Percentiles rank a stretch among this genome's conserved stretches.
Conservation (phyloP, 2,888 invertebrate species). For the Parochlus steinenii region DNA sequence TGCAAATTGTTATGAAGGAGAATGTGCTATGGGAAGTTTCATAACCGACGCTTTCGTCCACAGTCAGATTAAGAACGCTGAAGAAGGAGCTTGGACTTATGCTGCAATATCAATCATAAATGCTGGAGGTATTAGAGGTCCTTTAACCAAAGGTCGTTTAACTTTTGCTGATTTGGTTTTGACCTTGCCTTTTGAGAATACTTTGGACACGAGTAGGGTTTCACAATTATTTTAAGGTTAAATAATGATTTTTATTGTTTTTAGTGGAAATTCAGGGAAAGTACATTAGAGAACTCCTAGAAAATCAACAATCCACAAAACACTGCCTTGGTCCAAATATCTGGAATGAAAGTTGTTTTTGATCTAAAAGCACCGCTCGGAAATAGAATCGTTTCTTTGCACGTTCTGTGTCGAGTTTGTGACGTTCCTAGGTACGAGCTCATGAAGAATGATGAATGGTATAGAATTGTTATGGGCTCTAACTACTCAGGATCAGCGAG, state of each 20-base stretch:
- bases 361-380: conserved; percentile 43
- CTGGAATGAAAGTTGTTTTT: conserved; percentile 37
- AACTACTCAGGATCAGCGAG: conserved; percentile 57
- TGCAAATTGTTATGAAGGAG: conserved; percentile 37
- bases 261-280: conserved; percentile 52
- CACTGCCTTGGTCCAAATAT: too few relatives aligned
- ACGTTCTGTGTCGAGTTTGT: conserved; percentile 47
- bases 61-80: conserved; percentile 33
- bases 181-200: conserved; percentile 61
- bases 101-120: conserved; percentile 51
- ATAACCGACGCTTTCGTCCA: conserved; percentile 54
- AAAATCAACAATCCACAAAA: conserved; percentile 37
- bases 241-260: too few relatives aligned
- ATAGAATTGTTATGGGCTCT: conserved; percentile 41
- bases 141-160: conserved; percentile 43
- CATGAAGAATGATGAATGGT: conserved; percentile 36
- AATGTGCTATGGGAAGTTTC: conserved; percentile 61
- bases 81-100: conserved; percentile 41
- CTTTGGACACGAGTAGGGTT: too few relatives aligned
- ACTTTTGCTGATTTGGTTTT: conserved; percentile 51
- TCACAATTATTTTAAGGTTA: too few relatives aligned
- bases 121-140: conserved; percentile 51
- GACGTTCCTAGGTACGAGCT: conserved; percentile 43
- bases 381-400: conserved; percentile 37
- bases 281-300: conserved; percentile 43